A percentile compares a stretch with the other conserved stretches of the same genome.
phyloP scores from a whole-genome alignment of 2,113 vertebrate species.

The Sporophila hypoxantha region DNA sequence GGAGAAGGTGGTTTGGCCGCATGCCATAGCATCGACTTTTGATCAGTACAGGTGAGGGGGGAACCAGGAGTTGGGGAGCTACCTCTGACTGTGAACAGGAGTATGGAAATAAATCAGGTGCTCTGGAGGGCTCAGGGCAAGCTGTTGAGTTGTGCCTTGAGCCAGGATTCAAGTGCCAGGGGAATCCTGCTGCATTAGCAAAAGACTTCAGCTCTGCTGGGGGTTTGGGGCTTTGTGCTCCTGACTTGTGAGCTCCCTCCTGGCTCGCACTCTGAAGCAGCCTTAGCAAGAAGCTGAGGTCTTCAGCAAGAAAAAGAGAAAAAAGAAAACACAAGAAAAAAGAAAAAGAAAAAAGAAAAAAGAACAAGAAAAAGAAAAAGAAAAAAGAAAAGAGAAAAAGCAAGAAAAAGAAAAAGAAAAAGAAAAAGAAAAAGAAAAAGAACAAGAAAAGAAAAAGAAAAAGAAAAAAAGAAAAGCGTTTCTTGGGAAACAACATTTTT shows the following conservation, averaged over 20 bases:
- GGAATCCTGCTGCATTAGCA: neutral
- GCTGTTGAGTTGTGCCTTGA: neutral
- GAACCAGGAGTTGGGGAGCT: neutral
- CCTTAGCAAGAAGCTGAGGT: neutral
- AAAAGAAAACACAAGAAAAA: too few species aligned
- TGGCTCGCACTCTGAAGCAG: neutral
- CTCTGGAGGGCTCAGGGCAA: neutral
- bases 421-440: neutral
- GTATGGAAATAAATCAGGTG: neutral
- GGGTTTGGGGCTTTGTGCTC: neutral
- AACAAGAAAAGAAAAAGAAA: neutral
- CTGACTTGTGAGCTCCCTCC: neutral
- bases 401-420: neutral
- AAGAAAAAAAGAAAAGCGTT: neutral
- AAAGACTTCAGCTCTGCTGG: neutral
- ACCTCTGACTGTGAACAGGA: neutral
- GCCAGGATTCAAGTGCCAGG: neutral
- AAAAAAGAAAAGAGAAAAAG: too few species aligned
- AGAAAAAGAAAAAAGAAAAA: neutral
- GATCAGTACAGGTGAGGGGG: neutral
- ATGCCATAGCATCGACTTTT: accelerated
- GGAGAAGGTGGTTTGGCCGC: neutral
- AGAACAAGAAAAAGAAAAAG: neutral
- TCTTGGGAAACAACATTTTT: constrained; percentile 15
- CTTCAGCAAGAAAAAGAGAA: neutral